phyloP scores from a whole-genome alignment of 2,888 invertebrate species.

The Furcula furcula region DNA sequence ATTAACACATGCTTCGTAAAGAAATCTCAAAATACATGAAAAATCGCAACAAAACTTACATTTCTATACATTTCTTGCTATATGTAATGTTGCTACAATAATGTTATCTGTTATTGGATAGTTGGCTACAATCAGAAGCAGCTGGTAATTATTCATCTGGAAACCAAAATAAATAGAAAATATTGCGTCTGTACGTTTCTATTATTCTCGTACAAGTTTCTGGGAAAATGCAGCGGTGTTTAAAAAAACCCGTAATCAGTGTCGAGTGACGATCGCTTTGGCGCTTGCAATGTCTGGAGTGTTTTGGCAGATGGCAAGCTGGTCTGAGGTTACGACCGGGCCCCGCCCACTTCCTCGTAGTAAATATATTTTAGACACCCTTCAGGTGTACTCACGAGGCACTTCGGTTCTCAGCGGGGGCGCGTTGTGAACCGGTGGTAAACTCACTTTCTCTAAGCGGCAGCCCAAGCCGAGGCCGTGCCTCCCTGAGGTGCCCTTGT shows the following conservation, averaged over 20 bases:
- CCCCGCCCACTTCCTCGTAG: constrained; percentile 19
- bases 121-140: constrained; percentile 22
- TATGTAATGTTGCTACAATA: constrained; percentile 17
- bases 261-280: constrained; percentile 25
- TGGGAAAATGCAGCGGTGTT: constrained; percentile 19
- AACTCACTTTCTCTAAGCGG: too few relatives aligned
- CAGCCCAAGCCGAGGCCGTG: too few relatives aligned
- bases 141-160: constrained; percentile 24
- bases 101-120: constrained; percentile 7
- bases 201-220: constrained; percentile 18
- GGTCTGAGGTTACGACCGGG: constrained; percentile 9
- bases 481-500: too few relatives aligned
- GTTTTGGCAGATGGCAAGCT: constrained; percentile 4
- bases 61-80: too few relatives aligned
- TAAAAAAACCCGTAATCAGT: constrained; percentile 3
- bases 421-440: too few relatives aligned
- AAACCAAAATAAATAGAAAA: constrained; percentile 26
- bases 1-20: too few relatives aligned
- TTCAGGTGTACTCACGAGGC: too few relatives aligned
- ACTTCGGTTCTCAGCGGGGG: too few relatives aligned
- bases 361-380: too few relatives aligned
- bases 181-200: constrained; percentile 13
- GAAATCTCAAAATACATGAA: too few relatives aligned
- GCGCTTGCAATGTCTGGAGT: constrained; percentile 13
- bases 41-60: too few relatives aligned